Base-by-base conservation (phyloP, 2,888 invertebrate species). In the Phyllotreta striolata region DNA sequence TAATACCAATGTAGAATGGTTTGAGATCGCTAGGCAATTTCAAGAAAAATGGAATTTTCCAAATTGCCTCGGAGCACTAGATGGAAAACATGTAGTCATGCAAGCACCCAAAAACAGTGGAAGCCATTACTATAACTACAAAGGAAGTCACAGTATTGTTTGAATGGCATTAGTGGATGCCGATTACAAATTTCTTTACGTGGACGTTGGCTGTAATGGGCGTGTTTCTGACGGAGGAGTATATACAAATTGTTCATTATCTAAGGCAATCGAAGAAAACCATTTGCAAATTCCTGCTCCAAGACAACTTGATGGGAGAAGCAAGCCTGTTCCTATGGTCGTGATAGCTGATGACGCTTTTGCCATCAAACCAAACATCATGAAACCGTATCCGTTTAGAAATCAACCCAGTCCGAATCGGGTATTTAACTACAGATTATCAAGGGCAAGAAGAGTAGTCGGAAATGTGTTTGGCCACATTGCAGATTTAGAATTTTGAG, bases 101-200 rank as follows among this genome's bases (percentile, higher is more conserved):
- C 14, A 13, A n/a, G 62, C 55, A 44, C 49, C 46, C 24, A 39
- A 7, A 34, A 56, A 66, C 55, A 46, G 66, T 54, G 77, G 76
- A 12, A 74, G 70, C 38, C 35, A 58, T 10, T 75, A 54, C 39
- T 61, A 37, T 34, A 61, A 61, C 34, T 61, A 61, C 14, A 55
- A 55, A 8, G 6, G 9, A 5, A 43, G 3, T 4, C 43, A 43
- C 43, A 43, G 9, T 43, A 43, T 43, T 43, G 9, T 43, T 43
- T 52, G 77, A 13, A 47, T 76, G 47, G 74, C 72, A 40, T 35
- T 74, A n/a, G 73, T 71, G 10, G 72, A 73, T 70, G 70, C 71
- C 4, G 55, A 71, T 43, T 75, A 73, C 58, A 64, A 64, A 38
- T 74, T 75, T 9, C 4, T 9, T 6, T 6, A 43, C 43, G 12